Base-by-base conservation (phyloP, 1,140 invertebrate genomes). In the Liolophura sinensis region DNA sequence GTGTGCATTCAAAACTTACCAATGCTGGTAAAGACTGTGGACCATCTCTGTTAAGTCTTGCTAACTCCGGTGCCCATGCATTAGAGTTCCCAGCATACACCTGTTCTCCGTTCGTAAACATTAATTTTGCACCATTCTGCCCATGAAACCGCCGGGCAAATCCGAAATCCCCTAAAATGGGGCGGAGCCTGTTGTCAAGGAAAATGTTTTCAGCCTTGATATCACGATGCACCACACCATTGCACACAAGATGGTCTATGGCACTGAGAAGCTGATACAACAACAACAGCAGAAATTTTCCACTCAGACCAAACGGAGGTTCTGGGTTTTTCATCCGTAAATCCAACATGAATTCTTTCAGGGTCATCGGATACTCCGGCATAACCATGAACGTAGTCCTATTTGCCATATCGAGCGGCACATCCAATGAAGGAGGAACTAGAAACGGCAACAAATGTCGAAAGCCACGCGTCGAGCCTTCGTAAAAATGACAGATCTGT, bases 191-290 rank as follows among this genome's bases (percentile, higher is more conserved):
- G 27, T 64, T 59, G 55, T 73, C 67, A 5, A 76, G 64, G 56
- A 74, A 74, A 3, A 76, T 62, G 62, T 74, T 76, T 18, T 74
- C 74, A 5, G 72, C 67, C 55, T 76, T 72, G 40, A 76, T 72
- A 52, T 76, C 72, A 16, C 74, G 57, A 60, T 76, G 74, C 9
- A 73, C 70, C 11, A 74, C 64, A 31, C 68, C 50, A 52, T 68
- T 60, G 25, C 60, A 52, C 48, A 64, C 64, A 14, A 76, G 58
- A 49, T 67, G 68, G 56, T 62, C 60, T 16, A 76, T 27, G 12
- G 68, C 70, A 24, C 68, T 69, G 15, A 76, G 31, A 1, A 76
- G 52, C 55, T 76, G 74, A 57, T 74, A 76, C n/a, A 76, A 22
- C 1, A 74, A 18, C 14, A 68, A 64, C 12, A 71, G 60, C 11